Conservation (phyloP, 2,888 invertebrate genomes). For the Eledona agricola region DNA sequence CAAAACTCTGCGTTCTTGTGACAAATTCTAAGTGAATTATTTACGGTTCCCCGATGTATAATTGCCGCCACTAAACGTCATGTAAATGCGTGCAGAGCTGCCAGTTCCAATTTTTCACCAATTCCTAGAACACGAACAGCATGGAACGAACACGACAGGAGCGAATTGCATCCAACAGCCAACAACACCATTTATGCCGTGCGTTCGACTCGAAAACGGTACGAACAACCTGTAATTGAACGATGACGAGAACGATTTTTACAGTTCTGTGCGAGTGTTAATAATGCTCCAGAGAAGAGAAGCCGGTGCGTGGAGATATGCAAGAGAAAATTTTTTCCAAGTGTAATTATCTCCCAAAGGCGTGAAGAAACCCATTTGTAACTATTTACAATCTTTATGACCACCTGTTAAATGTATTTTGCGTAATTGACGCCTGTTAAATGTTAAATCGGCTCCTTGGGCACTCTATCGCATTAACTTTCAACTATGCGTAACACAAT, state of each 20-base stretch:
- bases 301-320: constrained; percentile 7
- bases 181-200: constrained; percentile 3
- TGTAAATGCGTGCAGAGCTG: constrained; percentile 55
- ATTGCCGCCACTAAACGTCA: constrained; percentile 56
- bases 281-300: neutral
- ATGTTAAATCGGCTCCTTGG: too few relatives aligned
- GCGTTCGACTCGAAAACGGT: neutral
- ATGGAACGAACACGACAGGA: constrained; percentile 12
- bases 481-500: neutral
- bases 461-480: too few relatives aligned
- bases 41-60: constrained; percentile 56
- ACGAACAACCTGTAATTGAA: constrained; percentile 8
- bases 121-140: constrained; percentile 48
- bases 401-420: constrained; percentile 4
- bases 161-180: constrained; percentile 20
- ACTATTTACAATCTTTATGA: constrained; percentile 8
- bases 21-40: constrained; percentile 53
- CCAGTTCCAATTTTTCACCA: constrained; percentile 55
- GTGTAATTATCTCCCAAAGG: constrained; percentile 1
- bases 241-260: constrained; percentile 23
- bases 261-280: constrained; percentile 7
- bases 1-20: constrained; percentile 39
- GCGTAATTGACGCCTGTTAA: too few relatives aligned
- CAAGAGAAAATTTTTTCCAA: neutral
- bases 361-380: constrained; percentile 7